Evolutionary conservation across 2,797 vertebrate species (phyloP).

Genomic region (Triplophysa bombifrons): DNA sequence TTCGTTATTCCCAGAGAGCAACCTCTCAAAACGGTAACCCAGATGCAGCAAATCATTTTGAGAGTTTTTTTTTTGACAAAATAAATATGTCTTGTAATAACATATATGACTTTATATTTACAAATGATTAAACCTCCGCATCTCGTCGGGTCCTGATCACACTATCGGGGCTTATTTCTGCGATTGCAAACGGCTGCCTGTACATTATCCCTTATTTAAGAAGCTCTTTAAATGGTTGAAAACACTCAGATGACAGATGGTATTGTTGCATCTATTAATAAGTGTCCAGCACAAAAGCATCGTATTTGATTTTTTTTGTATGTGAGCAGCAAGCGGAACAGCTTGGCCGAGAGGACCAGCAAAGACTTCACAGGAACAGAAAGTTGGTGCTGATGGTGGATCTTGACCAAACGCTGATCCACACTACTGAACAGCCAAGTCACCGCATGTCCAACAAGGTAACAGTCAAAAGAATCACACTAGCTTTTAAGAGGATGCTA

Average conservation of each 20-base stretch:
- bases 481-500: neutral
- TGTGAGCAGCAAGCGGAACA: slow-evolving; percentile 90
- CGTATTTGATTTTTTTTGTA: slow-evolving; percentile 10
- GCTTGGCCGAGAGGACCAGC: slow-evolving; percentile 93
- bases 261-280: neutral
- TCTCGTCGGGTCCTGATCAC: too few species aligned
- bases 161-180: too few species aligned
- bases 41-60: too few species aligned
- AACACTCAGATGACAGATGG: neutral
- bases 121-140: too few species aligned
- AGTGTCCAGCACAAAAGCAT: neutral
- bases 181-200: too few species aligned
- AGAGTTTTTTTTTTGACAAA: too few species aligned
- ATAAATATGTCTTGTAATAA: too few species aligned
- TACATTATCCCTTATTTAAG: too few species aligned
- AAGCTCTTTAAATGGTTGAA: neutral
- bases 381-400: slow-evolving; percentile 99
- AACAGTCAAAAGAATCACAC: slow-evolving; percentile 17
- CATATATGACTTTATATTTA: too few species aligned
- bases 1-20: too few species aligned
- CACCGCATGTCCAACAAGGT: slow-evolving; percentile 95
- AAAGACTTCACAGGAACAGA: slow-evolving; percentile 88
- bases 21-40: too few species aligned
- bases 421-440: slow-evolving; percentile 95
- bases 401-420: slow-evolving; percentile 96